Evolutionary conservation across 2,113 vertebrate species (phyloP).

Genomic region (Aramus guarauna): DNA sequence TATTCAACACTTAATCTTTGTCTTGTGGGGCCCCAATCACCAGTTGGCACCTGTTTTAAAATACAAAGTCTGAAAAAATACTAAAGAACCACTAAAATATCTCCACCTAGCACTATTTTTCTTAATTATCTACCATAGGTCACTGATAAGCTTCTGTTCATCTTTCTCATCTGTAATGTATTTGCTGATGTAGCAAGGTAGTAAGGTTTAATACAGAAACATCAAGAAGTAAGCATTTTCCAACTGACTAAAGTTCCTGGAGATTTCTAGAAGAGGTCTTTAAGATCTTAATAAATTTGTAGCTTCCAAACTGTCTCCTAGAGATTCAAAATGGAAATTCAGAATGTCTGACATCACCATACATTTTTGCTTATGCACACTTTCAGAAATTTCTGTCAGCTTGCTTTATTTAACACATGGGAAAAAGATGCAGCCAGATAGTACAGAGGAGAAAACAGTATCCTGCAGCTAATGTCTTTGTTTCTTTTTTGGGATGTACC

Average conservation of each 20-base stretch:
- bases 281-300: neutral
- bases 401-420: neutral
- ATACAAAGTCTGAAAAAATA: neutral
- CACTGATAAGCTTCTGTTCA: neutral
- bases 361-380: neutral
- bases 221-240: neutral
- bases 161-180: neutral
- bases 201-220: neutral
- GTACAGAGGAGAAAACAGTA: neutral
- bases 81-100: neutral
- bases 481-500: neutral
- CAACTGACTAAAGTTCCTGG: neutral
- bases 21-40: neutral
- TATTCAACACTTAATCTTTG: neutral
- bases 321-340: neutral
- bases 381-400: neutral
- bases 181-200: neutral
- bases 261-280: neutral
- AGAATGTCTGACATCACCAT: neutral
- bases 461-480: neutral
- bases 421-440: neutral
- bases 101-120: neutral
- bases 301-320: neutral
- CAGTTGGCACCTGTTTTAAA: neutral
- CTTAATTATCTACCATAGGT: neutral